Evolutionary conservation across 1,140 invertebrate species (phyloP), one percentile per base, ranked within the genome.

Genomic region (Neodiprion virginianus): DNA sequence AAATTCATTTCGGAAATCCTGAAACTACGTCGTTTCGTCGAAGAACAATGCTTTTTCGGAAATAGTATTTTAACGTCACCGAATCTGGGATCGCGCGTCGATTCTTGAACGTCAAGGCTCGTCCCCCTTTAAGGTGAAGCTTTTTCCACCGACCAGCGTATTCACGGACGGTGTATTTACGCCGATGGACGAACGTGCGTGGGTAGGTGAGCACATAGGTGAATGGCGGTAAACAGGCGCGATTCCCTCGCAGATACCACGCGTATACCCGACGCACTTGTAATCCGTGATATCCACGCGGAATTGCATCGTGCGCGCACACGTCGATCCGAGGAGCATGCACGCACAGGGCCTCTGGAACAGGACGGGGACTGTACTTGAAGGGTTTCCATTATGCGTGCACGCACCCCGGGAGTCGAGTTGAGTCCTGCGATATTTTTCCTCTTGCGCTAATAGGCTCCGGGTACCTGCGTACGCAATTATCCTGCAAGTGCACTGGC

Each of bases 341-440:
- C 74, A 73, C 72, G 78, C 65, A 72, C 69, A 77, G 76, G 71
- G 78, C 65, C 76, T 21, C 67, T 70, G 48, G 12, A 40, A 47
- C 14, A 61, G 53, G 8, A 61, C 53, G 53, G 82, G 79, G 80
- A 78, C 77, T 82, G 53, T 7, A 83, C 84, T 86, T 85, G 80
- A 84, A 83, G 83, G 84, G 84, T 81, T 87, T 87, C 85, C 82
- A 83, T 85, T 83, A 80, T 80, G 81, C 83, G 82, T 82, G 75
- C 81, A 77, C 79, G 80, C 77, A 83, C 80, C 77, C 78, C 71
- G 73, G 71, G 75, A 48, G 72, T 71, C 74, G 69, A 61, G 50
- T 14, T 74, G 74, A 80, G 77, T 81, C 79, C 80, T 83, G 74
- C 74, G 76, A 78, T 79, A 82, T 83, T 76, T 79, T 77, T 76